Evolutionary conservation across 2,888 invertebrate genomes (phyloP).

Genomic region (Phytoseiulus persimilis): DNA sequence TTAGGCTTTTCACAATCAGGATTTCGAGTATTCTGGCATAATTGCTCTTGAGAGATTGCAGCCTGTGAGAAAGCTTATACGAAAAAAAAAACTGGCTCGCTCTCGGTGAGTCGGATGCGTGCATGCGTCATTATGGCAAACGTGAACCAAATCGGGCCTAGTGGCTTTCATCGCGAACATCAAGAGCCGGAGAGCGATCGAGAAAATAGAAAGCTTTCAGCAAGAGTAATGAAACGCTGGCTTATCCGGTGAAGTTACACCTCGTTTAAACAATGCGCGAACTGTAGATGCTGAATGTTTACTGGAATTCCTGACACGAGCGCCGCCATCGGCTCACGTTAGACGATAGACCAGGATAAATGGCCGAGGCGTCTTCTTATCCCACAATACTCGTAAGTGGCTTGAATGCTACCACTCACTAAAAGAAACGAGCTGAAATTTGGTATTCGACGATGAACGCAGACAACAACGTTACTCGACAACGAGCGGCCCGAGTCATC

Average conservation of each 20-base stretch:
- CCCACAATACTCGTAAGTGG: not conserved
- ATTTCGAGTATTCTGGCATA: too few species aligned
- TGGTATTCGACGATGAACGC: not conserved
- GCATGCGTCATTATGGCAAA: not conserved
- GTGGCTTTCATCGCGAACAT: not conserved
- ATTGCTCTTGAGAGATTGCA: too few species aligned
- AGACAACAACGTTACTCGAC: not conserved
- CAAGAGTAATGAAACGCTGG: not conserved
- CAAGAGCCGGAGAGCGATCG: not conserved
- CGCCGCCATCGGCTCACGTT: not conserved
- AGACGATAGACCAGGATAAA: not conserved
- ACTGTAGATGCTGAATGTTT: not conserved
- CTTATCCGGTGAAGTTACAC: not conserved
- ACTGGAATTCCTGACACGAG: not conserved
- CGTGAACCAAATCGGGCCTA: not conserved
- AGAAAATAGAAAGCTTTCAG: not conserved
- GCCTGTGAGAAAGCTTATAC: too few species aligned
- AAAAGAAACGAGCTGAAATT: not conserved
- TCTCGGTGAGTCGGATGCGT: not conserved
- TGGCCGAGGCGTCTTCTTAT: not conserved
- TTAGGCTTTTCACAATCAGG: too few species aligned
- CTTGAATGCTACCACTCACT: not conserved
- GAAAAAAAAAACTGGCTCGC: not conserved
- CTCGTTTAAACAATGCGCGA: not conserved
- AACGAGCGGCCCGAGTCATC: not conserved